Percentiles rank a stretch among this genome's conserved stretches.
Evolutionary conservation across 64 coral and sea anemone genomes (phyloP).

Genomic region (Cladopsammia gracilis): DNA sequence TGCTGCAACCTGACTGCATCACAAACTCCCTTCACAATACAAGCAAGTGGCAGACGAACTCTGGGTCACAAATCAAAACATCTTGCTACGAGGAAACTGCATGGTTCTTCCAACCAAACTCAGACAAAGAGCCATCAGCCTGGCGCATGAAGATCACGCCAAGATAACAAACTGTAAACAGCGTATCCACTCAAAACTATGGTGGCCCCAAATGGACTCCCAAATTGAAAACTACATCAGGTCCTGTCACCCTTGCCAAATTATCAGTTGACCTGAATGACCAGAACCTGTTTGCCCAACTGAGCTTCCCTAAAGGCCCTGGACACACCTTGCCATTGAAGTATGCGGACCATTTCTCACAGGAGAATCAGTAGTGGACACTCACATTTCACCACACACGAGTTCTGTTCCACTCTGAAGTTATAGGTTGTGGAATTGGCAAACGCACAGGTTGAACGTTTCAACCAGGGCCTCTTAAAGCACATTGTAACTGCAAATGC

Average conservation of each 20-base stretch:
- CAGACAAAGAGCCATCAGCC: slow-evolving; percentile 8
- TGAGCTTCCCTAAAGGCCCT: slow-evolving; percentile 33
- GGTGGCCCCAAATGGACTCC: slow-evolving; percentile 70
- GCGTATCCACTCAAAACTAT: slow-evolving; percentile 42
- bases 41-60: slow-evolving; percentile 32
- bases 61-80: slow-evolving; percentile 39
- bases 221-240: slow-evolving; percentile 57
- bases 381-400: slow-evolving; percentile 55
- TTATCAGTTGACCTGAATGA: background rate
- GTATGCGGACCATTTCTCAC: no score
- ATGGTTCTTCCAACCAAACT: slow-evolving; percentile 34
- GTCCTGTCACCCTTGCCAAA: slow-evolving; percentile 64
- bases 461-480: slow-evolving; percentile 48
- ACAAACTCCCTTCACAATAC: slow-evolving; percentile 32
- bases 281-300: slow-evolving; percentile 73
- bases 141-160: slow-evolving; percentile 56
- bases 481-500: slow-evolving; percentile 39
- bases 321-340: slow-evolving; percentile 47
- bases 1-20: no score
- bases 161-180: slow-evolving; percentile 59
- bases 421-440: slow-evolving; percentile 54
- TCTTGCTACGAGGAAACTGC: slow-evolving; percentile 29
- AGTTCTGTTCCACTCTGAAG: slow-evolving; percentile 43
- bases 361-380: slow-evolving; percentile 47
- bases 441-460: slow-evolving; percentile 69